Conservation (phyloP, 2,888 invertebrate species). For the Buathra laborator region DNA sequence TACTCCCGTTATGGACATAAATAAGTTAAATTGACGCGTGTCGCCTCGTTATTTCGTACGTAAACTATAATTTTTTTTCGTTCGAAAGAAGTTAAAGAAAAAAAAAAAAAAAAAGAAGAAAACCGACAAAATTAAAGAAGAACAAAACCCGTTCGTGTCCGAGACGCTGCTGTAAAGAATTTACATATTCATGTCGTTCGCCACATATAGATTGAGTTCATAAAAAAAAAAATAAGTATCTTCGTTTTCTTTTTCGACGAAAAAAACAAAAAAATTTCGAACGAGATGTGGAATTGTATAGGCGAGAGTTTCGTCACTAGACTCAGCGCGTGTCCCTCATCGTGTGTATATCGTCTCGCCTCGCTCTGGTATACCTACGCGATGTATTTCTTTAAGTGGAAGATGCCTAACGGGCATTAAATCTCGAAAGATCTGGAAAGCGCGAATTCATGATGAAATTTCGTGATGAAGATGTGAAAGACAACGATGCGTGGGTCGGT, state of each 20-base stretch:
- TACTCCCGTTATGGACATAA: slow-evolving; percentile 72
- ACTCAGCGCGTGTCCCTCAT: not conserved
- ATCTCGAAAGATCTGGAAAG: no score
- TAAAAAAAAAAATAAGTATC: slow-evolving; percentile 23
- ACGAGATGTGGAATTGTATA: slow-evolving; percentile 33
- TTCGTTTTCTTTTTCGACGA: slow-evolving; percentile 41
- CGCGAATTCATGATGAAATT: not conserved
- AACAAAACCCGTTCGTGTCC: slow-evolving; percentile 43
- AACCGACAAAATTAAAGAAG: slow-evolving; percentile 3
- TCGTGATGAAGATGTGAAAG: not conserved
- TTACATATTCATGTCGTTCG: slow-evolving; percentile 58
- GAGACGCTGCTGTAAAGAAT: slow-evolving; percentile 49
- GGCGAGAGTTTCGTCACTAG: slow-evolving; percentile 49
- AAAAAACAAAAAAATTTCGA: slow-evolving; percentile 27
- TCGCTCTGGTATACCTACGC: not conserved
- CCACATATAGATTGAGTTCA: slow-evolving; percentile 29
- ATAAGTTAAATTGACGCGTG: slow-evolving; percentile 59
- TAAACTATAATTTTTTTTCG: slow-evolving; percentile 16
- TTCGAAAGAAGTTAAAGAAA: slow-evolving; percentile 28
- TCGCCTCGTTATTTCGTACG: slow-evolving; percentile 55
- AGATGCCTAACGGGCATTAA: not conserved
- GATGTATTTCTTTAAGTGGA: not conserved
- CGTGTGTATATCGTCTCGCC: not conserved
- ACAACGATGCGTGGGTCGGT: no score
- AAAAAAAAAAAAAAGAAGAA: not conserved